Evolutionary conservation across 1,140 invertebrate species (phyloP), one percentile per base, ranked within the genome.

Genomic region (Cotesia typhae): DNA sequence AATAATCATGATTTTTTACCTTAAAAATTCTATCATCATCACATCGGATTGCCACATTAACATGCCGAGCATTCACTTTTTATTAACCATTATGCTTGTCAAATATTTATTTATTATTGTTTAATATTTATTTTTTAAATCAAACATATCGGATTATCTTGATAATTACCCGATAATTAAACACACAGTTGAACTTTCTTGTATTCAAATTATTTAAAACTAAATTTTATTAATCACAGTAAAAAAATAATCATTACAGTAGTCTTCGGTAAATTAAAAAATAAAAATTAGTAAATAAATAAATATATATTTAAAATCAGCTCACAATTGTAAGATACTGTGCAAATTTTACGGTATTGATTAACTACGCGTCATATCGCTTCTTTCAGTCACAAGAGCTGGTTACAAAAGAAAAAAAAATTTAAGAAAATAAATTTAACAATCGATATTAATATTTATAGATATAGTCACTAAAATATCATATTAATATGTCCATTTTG

Each of bases 1-100:
- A 47, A 47, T 47, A 47, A 9, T 47, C 10, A 9, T 63, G 9
- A 28, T 63, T 5, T 20, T 9, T 63, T 35, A 63, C 60, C 60
- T 63, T 14, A 63, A 37, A 36, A 63, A 63, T 63, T 63, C 60
- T 9, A 63, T 63, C 60, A 63, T 63, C n/a, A 63, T 63, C 41
- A 47, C 41, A 36, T 63, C 60, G 35, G 10, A 20, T 63, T 36
- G 60, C 60, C 60, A 63, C 36, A 63, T 28, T 63, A 28, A 28
- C 20, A 63, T 37, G 28, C 7, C 20, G 28, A 63, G 7, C 10
- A 36, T n/a, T 20, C 60, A 36, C 14, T 36, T 63, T 20, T 63
- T 36, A 28, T 63, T 63, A 14, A 28, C 12, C 28, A n/a, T 35
- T 7, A 14, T 28, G 6, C 6, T 9, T 0, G 10, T 63, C 28